Evolutionary conservation across 92 coral and sea anemone genomes (phyloP), one percentile per base, ranked within the genome.

Genomic region (Ricordea florida): DNA sequence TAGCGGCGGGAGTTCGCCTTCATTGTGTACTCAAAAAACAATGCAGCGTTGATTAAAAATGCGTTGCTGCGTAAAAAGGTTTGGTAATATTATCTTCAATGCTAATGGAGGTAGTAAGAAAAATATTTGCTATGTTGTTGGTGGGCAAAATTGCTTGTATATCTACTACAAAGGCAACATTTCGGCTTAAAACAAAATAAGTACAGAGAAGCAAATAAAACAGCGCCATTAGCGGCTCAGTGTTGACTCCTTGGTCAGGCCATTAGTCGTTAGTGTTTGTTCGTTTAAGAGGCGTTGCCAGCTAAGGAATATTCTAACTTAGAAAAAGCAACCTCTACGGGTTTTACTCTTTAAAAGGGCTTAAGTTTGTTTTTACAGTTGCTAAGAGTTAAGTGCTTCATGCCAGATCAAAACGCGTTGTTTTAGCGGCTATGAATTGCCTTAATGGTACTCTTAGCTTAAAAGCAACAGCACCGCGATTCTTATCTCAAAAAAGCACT

Each of bases 21-120:
- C 52, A 69, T 69, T 69, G 77, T 69, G 77, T 69, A 69, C 77
- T 35, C 41, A 69, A 69, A 69, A 35, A 69, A 69, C 77, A 69
- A 69, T 69, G 65, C 41, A 52, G 40, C 77, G 77, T 69, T 69
- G 77, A 69, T 69, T 69, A 69, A 69, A 69, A 69, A 69, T 69
- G 77, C 29, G 77, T 69, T 56, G 77, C 77, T 69, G 64, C 52
- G 77, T 69, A 69, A 69, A n/a, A 69, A 69, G 77, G 55, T 41
- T n/a, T 25, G 77, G 77, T 69, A 69, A 69, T 69, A 69, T 69
- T 69, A 69, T 69, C 64, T 69, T 69, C 77, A 37, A 52, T 24
- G 77, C 77, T 69, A 69, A 69, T 69, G 77, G 77, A 69, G 62
- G 77, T 9, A 38, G 35, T 37, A 69, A 69, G 64, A 27, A 69